Conservation (phyloP, 1,140 invertebrate species). For the Uloborus diversus region DNA sequence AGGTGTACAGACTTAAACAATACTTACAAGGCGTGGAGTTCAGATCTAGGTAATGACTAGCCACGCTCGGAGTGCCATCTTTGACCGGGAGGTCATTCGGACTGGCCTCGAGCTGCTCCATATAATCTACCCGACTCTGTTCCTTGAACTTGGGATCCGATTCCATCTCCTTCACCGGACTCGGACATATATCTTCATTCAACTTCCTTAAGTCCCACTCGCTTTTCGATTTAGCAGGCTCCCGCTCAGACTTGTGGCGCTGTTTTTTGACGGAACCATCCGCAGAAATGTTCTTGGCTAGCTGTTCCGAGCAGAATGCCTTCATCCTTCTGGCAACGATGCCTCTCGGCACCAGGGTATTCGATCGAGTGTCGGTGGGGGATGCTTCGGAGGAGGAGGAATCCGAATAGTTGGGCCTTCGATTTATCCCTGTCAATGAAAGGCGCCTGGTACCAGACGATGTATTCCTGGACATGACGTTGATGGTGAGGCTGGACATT, state of each 20-base stretch:
- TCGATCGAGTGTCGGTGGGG: slow-evolving; percentile 31
- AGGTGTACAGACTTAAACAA: too few relatives aligned
- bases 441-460: not conserved
- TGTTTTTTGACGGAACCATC: slow-evolving; percentile 7
- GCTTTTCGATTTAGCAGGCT: slow-evolving; percentile 46
- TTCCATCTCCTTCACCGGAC: not conserved
- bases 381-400: slow-evolving; percentile 50
- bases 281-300: not conserved
- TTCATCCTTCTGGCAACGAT: slow-evolving; percentile 41
- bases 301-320: slow-evolving; percentile 28
- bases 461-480: not conserved
- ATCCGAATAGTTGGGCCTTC: slow-evolving; percentile 35
- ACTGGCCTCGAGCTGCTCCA: slow-evolving; percentile 42
- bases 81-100: slow-evolving; percentile 43
- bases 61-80: slow-evolving; percentile 19
- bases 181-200: slow-evolving; percentile 3
- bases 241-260: not conserved
- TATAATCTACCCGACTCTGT: slow-evolving; percentile 15
- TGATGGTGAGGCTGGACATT: slow-evolving; percentile 25
- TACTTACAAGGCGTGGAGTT: slow-evolving; percentile 47
- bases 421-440: slow-evolving; percentile 32
- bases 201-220: slow-evolving; percentile 47
- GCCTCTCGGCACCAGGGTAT: slow-evolving; percentile 24
- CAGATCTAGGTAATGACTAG: slow-evolving; percentile 40
- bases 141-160: slow-evolving; percentile 1